phyloP scores from a whole-genome alignment of 1,140 invertebrate genomes.

The Formica selysi region DNA sequence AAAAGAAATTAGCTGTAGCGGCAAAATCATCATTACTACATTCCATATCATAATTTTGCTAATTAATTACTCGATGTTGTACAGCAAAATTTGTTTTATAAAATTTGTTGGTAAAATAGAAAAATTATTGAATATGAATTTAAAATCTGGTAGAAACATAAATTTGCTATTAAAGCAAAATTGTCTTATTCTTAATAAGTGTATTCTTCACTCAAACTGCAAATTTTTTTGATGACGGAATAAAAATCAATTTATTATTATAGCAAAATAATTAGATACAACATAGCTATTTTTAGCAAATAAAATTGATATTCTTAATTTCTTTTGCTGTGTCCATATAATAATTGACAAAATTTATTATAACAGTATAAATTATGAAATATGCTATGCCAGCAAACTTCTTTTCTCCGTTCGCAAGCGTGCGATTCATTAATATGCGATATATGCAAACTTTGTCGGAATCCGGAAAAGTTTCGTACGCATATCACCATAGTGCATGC shows the following conservation, averaged over 20 bases:
- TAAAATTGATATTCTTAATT: conserved; percentile 10
- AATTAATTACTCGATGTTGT: neutral
- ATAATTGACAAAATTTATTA: neutral
- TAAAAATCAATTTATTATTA: neutral
- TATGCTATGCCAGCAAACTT: neutral
- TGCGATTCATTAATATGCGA: neutral
- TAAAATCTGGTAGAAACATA: neutral
- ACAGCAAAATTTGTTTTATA: too few relatives aligned
- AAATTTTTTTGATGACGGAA: neutral
- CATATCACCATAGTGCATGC: conserved; percentile 20
- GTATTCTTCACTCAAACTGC: neutral
- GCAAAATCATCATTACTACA: neutral
- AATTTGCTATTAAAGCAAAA: neutral
- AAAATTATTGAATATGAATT: too few relatives aligned
- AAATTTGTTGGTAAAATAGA: too few relatives aligned
- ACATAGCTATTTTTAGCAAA: neutral
- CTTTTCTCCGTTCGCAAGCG: conserved; percentile 21
- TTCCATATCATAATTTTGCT: neutral
- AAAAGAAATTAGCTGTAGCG: neutral
- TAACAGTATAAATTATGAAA: neutral
- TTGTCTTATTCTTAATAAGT: neutral
- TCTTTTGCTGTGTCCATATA: neutral
- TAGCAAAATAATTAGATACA: neutral
- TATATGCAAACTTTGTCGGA: conserved; percentile 2
- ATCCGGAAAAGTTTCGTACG: conserved; percentile 4